A percentile compares a stretch with the other conserved stretches of the same genome.
These are phyloP conservation scores for Cheumatopsyche charites DNA, from an alignment of 1,140 invertebrate genomes.

Conservation along the genomic window DNA sequence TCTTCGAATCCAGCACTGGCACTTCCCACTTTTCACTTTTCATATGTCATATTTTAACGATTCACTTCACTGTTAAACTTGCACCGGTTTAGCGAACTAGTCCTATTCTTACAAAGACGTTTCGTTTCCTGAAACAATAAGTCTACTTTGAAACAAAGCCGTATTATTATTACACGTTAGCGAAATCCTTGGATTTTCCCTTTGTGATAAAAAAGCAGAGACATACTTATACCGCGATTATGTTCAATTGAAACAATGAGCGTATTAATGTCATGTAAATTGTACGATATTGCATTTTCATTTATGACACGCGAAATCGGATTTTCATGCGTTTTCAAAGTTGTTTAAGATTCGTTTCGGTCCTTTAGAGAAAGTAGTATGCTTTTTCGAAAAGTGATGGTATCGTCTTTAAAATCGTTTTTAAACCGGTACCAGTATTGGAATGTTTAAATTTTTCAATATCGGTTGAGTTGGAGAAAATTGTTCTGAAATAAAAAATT, in stretches of 20 bases:
- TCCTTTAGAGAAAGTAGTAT: conserved; percentile 12
- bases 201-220: conserved; percentile 6
- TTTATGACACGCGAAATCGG: neutral
- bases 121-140: conserved; percentile 18
- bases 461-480: neutral
- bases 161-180: neutral
- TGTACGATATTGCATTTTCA: neutral
- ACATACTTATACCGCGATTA: neutral
- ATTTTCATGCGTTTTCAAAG: neutral
- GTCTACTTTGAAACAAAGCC: neutral
- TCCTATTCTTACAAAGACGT: neutral
- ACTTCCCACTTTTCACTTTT: neutral
- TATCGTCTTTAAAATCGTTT: neutral
- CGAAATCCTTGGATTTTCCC: neutral
- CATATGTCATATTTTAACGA: no score
- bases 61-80: neutral
- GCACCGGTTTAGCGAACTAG: neutral
- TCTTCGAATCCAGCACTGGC: conserved; percentile 20
- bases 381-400: neutral
- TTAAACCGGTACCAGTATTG: neutral
- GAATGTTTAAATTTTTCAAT: neutral
- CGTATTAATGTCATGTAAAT: neutral
- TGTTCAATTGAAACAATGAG: neutral
- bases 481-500: no score
- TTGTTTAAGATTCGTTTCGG: neutral